A percentile compares a stretch with the other conserved stretches of the same genome.
phyloP scores from a whole-genome alignment of 1,140 invertebrate species.

The Eufriesea mexicana region DNA sequence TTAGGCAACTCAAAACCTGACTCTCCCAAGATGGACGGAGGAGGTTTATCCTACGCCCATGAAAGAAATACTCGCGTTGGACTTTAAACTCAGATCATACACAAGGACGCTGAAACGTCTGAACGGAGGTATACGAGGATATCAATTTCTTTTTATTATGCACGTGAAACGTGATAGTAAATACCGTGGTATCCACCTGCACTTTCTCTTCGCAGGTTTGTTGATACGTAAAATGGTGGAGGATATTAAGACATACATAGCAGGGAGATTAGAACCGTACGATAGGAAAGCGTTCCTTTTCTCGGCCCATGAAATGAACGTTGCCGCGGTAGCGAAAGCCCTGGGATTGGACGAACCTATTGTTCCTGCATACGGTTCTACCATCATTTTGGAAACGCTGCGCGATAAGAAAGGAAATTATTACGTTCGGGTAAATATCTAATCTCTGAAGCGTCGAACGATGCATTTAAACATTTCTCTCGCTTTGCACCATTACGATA shows the following conservation, averaged over 20 bases:
- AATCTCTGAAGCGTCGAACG: background rate
- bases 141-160: background rate
- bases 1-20: slow-evolving; percentile 75
- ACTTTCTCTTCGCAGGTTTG: slow-evolving; percentile 61
- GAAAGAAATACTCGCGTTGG: slow-evolving; percentile 73
- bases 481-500: too few relatives aligned
- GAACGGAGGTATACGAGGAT: slow-evolving; percentile 71
- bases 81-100: slow-evolving; percentile 74
- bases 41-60: slow-evolving; percentile 75
- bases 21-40: slow-evolving; percentile 74
- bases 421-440: slow-evolving; percentile 69
- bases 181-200: background rate
- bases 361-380: slow-evolving; percentile 75
- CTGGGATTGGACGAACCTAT: slow-evolving; percentile 73
- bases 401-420: slow-evolving; percentile 69
- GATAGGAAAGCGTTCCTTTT: slow-evolving; percentile 76
- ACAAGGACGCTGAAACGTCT: slow-evolving; percentile 72
- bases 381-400: slow-evolving; percentile 76
- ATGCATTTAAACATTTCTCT: slow-evolving; percentile 1
- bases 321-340: slow-evolving; percentile 67
- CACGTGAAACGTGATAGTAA: background rate
- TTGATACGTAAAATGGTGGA: slow-evolving; percentile 74
- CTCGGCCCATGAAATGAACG: slow-evolving; percentile 75
- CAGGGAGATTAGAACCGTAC: slow-evolving; percentile 59
- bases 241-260: slow-evolving; percentile 67